Evolutionary conservation across 2,888 invertebrate genomes (phyloP).

Genomic region (Amorpha juglandis): DNA sequence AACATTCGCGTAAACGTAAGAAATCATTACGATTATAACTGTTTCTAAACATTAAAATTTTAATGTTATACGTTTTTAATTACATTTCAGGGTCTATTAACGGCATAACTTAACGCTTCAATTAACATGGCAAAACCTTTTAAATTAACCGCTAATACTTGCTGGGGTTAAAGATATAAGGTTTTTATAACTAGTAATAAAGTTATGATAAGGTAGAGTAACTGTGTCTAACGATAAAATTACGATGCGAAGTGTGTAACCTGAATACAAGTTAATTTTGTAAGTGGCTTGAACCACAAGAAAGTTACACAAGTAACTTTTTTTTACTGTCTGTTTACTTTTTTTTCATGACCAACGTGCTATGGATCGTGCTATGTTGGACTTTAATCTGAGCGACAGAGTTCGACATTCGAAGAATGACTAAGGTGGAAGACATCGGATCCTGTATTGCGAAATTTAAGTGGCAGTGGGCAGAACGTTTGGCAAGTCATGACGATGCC

Average conservation of each 20-base stretch:
- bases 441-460: too few relatives aligned
- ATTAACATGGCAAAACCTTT: not conserved
- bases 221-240: not conserved
- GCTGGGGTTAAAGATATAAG: not conserved
- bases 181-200: not conserved
- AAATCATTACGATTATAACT: conserved; percentile 6
- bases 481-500: too few relatives aligned
- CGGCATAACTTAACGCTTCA: not conserved
- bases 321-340: too few relatives aligned
- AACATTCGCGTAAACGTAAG: too few relatives aligned
- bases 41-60: not conserved
- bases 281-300: not conserved
- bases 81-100: not conserved
- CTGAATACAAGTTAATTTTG: not conserved
- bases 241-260: not conserved
- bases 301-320: not conserved
- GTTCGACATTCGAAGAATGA: too few relatives aligned
- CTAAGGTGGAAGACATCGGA: too few relatives aligned
- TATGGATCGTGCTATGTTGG: too few relatives aligned
- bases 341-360: too few relatives aligned
- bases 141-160: not conserved
- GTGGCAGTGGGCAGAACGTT: too few relatives aligned
- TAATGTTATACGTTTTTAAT: not conserved
- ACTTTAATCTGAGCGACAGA: too few relatives aligned
- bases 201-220: not conserved